Percentiles rank a stretch among this genome's conserved stretches.
Evolutionary conservation across 2,888 invertebrate species (phyloP).

Genomic region (Stenurella melanura): DNA sequence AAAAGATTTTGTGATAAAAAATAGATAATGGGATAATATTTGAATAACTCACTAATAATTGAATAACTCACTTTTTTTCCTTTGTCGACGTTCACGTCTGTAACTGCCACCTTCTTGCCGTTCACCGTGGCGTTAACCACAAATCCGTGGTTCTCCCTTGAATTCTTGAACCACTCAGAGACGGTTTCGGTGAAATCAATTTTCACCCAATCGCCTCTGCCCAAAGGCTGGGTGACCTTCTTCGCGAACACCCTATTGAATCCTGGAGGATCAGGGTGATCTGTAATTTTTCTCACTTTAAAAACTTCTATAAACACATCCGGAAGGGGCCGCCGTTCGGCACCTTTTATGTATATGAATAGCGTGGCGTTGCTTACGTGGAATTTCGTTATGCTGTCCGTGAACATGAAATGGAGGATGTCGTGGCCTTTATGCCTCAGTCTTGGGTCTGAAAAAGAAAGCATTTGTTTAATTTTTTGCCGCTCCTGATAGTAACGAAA

Average conservation of each 20-base stretch:
- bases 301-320: constrained; percentile 69
- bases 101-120: constrained; percentile 79
- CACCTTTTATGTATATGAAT: constrained; percentile 80
- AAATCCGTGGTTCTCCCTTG: constrained; percentile 85
- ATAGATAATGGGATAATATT: too few species aligned
- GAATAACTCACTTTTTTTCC: constrained; percentile 70
- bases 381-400: constrained; percentile 82
- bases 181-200: constrained; percentile 85
- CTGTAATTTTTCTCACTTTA: constrained; percentile 67
- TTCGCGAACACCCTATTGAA: constrained; percentile 67
- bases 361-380: constrained; percentile 82
- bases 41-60: too few species aligned
- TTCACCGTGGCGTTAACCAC: constrained; percentile 82
- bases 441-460: constrained; percentile 77
- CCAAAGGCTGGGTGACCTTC: constrained; percentile 74
- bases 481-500: too few species aligned
- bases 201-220: constrained; percentile 81
- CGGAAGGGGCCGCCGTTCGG: constrained; percentile 69
- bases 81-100: constrained; percentile 78
- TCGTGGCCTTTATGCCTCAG: constrained; percentile 81
- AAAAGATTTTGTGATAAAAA: too few species aligned
- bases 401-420: constrained; percentile 83
- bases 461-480: constrained; percentile 1
- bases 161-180: constrained; percentile 85
- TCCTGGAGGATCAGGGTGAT: constrained; percentile 66